These are phyloP conservation scores for Tragelaphus strepsiceros DNA, from an alignment of 2,113 vertebrate species.

Conservation along the genomic window DNA sequence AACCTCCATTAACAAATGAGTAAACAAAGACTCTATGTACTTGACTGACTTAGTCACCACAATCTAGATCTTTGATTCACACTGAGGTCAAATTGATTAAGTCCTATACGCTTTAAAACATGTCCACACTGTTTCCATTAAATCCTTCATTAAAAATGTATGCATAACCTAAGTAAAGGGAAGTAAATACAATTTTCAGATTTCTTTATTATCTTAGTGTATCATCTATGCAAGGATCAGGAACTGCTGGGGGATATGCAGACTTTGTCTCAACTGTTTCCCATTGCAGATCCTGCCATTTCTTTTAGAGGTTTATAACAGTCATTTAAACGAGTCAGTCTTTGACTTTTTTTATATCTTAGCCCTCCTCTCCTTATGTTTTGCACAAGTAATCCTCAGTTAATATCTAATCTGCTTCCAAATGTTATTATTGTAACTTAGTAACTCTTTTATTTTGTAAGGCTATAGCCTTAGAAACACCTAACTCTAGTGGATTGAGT, in stretches of 20 bases:
- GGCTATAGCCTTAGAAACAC: background rate
- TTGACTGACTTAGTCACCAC: background rate
- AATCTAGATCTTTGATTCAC: background rate
- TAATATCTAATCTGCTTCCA: background rate
- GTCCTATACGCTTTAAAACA: background rate
- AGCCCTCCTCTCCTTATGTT: background rate
- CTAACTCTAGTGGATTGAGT: background rate
- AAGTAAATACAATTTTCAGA: background rate
- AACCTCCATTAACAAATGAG: background rate
- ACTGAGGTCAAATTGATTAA: background rate
- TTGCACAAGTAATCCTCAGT: background rate
- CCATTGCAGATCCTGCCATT: background rate
- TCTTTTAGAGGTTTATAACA: background rate
- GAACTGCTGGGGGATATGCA: background rate
- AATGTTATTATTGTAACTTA: background rate
- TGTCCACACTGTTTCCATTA: background rate
- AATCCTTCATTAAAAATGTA: background rate
- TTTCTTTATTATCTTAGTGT: background rate
- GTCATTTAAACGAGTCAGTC: conserved; percentile 4
- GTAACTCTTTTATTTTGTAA: background rate
- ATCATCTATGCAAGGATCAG: background rate
- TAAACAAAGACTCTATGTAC: background rate
- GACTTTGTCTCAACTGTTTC: background rate
- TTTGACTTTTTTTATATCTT: background rate
- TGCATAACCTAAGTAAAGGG: background rate